phyloP scores from a whole-genome alignment of 1,140 invertebrate genomes.

The Cylas formicarius region DNA sequence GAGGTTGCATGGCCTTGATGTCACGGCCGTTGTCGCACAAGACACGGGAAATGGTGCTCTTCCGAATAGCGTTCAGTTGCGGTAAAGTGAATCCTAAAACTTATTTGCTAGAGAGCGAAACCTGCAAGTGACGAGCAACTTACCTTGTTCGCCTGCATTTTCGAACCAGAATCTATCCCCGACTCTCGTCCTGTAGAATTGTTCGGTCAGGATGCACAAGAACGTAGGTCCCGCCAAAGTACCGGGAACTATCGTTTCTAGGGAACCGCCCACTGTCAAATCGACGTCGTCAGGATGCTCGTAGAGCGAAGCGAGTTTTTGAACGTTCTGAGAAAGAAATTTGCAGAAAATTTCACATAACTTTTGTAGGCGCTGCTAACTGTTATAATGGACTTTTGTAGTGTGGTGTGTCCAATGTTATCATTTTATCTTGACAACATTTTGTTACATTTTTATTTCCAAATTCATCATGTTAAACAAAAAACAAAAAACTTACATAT shows the following conservation, averaged over 20 bases:
- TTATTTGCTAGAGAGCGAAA: neutral
- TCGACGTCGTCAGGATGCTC: constrained; percentile 78
- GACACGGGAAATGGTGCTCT: constrained; percentile 70
- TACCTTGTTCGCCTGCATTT: constrained; percentile 53
- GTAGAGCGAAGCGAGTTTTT: constrained; percentile 57
- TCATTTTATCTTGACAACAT: too few species aligned
- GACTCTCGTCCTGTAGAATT: constrained; percentile 77
- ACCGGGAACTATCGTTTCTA: constrained; percentile 69
- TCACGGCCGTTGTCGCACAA: constrained; percentile 83
- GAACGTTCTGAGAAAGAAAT: constrained; percentile 51
- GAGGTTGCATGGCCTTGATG: constrained; percentile 64
- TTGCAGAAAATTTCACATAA: too few species aligned
- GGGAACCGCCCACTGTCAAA: constrained; percentile 73
- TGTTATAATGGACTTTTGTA: constrained; percentile 1
- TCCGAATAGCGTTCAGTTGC: constrained; percentile 64
- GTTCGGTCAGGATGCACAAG: constrained; percentile 80
- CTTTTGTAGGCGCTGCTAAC: neutral
- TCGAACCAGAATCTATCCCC: constrained; percentile 84
- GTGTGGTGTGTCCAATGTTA: too few species aligned
- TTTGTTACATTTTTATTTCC: too few species aligned
- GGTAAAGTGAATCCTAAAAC: constrained; percentile 22
- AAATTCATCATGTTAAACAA: too few species aligned
- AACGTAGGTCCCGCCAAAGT: constrained; percentile 85
- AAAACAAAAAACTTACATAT: too few species aligned
- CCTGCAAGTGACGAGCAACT: constrained; percentile 60